Evolutionary conservation across 2,113 vertebrate species (phyloP).

Genomic region (Smithornis capensis): DNA sequence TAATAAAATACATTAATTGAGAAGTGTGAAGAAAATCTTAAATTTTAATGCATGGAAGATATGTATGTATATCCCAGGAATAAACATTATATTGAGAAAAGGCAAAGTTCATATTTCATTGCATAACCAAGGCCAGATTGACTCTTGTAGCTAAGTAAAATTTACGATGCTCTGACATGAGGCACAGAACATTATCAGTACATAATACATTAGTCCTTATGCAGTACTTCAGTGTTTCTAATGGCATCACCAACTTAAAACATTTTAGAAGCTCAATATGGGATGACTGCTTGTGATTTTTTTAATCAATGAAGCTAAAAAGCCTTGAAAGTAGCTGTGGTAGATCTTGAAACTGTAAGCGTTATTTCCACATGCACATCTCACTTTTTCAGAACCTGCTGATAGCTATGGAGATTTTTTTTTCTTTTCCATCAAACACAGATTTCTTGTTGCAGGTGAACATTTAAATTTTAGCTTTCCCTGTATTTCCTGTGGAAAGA

Average conservation of each 20-base stretch:
- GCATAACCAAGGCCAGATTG: background rate
- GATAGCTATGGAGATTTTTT: background rate
- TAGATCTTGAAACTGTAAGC: background rate
- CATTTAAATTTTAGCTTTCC: background rate
- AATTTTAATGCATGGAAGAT: background rate
- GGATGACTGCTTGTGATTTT: background rate
- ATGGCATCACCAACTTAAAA: background rate
- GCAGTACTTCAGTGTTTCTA: background rate
- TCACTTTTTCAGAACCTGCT: background rate
- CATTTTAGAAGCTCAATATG: background rate
- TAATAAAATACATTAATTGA: slow-evolving; percentile 52
- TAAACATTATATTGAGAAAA: background rate
- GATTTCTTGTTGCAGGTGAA: background rate
- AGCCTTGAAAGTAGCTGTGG: background rate
- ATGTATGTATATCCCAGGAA: background rate
- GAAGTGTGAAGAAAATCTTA: background rate
- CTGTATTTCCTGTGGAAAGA: background rate
- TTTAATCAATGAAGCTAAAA: background rate
- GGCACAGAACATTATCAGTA: background rate
- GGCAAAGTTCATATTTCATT: background rate
- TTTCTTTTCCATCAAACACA: background rate
- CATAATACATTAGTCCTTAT: background rate
- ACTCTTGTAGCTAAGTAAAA: background rate
- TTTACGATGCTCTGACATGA: slow-evolving; percentile 1
- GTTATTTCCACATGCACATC: background rate